phyloP scores from a whole-genome alignment of 2,113 vertebrate species.

The Sinocyclocheilus anophthalmus region DNA sequence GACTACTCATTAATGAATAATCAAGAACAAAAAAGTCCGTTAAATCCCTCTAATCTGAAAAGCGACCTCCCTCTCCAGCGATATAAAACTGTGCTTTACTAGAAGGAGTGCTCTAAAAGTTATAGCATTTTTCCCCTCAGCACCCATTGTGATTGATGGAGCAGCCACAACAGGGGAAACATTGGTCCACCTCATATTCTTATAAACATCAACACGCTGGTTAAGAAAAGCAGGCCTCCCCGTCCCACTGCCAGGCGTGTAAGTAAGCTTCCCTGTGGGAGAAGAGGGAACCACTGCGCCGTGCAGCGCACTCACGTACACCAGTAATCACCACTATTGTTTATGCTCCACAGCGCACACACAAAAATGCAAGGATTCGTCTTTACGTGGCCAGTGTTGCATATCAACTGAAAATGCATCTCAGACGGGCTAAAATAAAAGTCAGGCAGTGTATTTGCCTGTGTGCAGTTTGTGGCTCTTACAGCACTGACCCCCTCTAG shows the following conservation, averaged over 20 bases:
- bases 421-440: conserved; percentile 42
- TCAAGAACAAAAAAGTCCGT: conserved; percentile 18
- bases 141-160: conserved; percentile 70
- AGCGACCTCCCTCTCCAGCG: background rate
- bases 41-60: conserved; percentile 35
- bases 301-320: conserved; percentile 56
- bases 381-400: conserved; percentile 53
- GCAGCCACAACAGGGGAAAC: conserved; percentile 70
- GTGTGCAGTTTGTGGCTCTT: conserved; percentile 65
- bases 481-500: conserved; percentile 97
- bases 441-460: background rate
- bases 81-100: conserved; percentile 60
- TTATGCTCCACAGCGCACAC: conserved; percentile 37
- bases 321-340: conserved; percentile 55
- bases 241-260: conserved; percentile 58
- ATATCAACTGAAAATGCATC: conserved; percentile 49
- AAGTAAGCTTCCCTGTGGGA: conserved; percentile 62
- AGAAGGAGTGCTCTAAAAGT: conserved; percentile 59
- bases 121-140: conserved; percentile 67
- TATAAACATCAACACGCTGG: conserved; percentile 74
- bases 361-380: conserved; percentile 52
- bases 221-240: conserved; percentile 72
- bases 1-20: conserved; percentile 37
- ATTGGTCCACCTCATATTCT: conserved; percentile 69
- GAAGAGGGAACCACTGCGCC: conserved; percentile 48